Base-by-base conservation (phyloP, 2,113 vertebrate genomes). In the Lophochroa leadbeateri region DNA sequence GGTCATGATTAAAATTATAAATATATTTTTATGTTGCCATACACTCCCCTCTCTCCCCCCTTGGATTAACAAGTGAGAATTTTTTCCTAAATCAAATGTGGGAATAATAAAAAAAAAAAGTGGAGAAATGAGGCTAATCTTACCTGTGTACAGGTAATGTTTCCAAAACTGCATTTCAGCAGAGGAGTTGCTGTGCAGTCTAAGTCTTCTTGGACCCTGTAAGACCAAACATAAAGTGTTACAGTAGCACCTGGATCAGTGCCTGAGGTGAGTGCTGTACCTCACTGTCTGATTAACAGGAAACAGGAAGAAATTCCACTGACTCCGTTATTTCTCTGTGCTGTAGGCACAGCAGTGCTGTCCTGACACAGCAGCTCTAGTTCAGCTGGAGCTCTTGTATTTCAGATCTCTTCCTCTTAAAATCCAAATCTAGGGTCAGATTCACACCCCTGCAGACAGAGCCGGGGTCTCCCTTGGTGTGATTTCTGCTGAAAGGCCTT, bases 81-180 rank as follows among this genome's bases (percentile, higher is more conserved):
- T 44, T 78, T 86, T 79, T 25, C 52, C 39, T 64, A 11, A 52
- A 31, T 18, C 8, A 7, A 12, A 21, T 18, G 4, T 55, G 27
- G 41, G 10, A 55, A 52, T 29, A 12, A 33, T 29, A 28, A 57
- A 29, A n/a, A 58, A 58, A 61, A 44, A 9, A 25, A 39, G 50
- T 27, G 28, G 67, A 63, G 43, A 11, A 37, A 6, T 3, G 7
- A 57, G 47, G 68, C 44, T 37, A 49, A 16, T 77, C 96, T 61
- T 94, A 99, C 99, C 98, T 99, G 98, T 9, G 95, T 97, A 46
- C 98, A 99, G n/a, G 96, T 96, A 93, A 98, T 87, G 24, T 97
- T 97, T 20, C 98, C 98, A 60, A 95, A 86, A 2, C 77, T 94
- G 53, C 91, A 49, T 2, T 97, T 88, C 47, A 99, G 10, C 78